Conservation (phyloP, 2,888 invertebrate genomes). For the Protula sp. region DNA sequence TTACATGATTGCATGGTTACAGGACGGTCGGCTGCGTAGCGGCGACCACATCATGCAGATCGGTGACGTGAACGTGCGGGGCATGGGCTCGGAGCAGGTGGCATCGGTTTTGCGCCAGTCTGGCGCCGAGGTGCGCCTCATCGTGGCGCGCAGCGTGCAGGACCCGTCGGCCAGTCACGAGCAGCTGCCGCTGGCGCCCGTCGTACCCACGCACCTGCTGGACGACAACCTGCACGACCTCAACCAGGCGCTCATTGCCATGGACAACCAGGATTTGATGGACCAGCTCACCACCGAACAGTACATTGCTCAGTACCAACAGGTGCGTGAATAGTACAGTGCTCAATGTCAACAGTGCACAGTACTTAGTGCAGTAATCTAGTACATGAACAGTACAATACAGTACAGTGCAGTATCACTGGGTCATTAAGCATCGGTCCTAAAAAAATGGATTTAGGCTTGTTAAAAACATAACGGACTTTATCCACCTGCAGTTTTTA, state of each 20-base stretch:
- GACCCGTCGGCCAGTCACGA: constrained; percentile 22
- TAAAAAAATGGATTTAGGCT: too few species aligned
- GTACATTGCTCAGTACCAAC: not conserved
- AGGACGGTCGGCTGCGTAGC: constrained; percentile 92
- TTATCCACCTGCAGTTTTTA: too few species aligned
- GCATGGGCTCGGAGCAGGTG: constrained; percentile 91
- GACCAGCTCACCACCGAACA: not conserved
- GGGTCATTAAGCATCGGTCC: too few species aligned
- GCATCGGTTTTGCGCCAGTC: constrained; percentile 92
- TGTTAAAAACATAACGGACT: too few species aligned
- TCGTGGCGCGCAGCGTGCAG: constrained; percentile 70
- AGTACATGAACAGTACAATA: too few species aligned
- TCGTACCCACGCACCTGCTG: constrained; percentile 79
- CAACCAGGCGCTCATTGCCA: constrained; percentile 14
- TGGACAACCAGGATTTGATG: not conserved
- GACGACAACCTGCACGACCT: constrained; percentile 67
- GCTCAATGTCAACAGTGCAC: too few species aligned
- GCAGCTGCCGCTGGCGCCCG: constrained; percentile 15
- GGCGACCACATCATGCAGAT: constrained; percentile 95
- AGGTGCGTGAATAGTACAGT: too few species aligned
- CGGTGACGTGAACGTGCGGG: constrained; percentile 82
- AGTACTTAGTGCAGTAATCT: too few species aligned
- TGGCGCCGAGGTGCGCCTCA: constrained; percentile 87
- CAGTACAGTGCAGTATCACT: too few species aligned
- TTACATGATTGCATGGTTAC: too few species aligned